Base-by-base conservation (phyloP, 2,888 invertebrate genomes). In the Parnassius apollo region DNA sequence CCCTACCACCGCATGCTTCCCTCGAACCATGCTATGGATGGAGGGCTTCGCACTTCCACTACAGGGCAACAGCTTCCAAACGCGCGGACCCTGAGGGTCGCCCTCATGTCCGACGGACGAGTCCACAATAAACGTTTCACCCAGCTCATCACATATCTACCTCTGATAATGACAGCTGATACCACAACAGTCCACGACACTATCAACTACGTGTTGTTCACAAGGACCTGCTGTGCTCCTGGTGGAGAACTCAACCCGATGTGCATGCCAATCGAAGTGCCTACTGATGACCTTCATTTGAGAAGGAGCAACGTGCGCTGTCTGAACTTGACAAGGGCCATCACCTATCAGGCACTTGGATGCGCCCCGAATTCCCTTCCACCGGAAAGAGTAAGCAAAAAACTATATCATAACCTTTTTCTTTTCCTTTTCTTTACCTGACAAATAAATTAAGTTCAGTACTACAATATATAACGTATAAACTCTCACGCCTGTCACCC, bases 321-420 rank as follows among this genome's bases (percentile, higher is more conserved):
- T 25, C 61, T 84, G 53, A 84, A 84, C 56, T 64, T 83, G 55
- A 83, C 83, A 0, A 66, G 77, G 0, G 74, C 78, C 0, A 73
- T 80, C 44, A 81, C 82, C 0, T 82, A 76, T 55, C 82, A 82
- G 68, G 61, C 68, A 8, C n/a, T 81, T 7, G 81, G 81, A 0
- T 83, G 83, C 57, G 71, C 75, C 0, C 66, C 74, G 0, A 42
- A 53, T 0, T 69, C 71, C 0, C 42, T 75, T 1, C 76, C 77
- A 0, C 73, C 73, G 0, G 80, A 80, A 53, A 65, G 80, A 66
- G 81, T 81, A 46, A 68, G 75, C 62, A 35, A 35, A 4, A 35
- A 7, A 35, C 7, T 35, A 35, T 7, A 35, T 35, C 35, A 35
- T 35, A 4, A 35, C 18, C 18, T 18, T 18, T 18, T 18, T 25